Evolutionary conservation across 2,888 invertebrate species (phyloP).

Genomic region (Platycheirus albimanus): DNA sequence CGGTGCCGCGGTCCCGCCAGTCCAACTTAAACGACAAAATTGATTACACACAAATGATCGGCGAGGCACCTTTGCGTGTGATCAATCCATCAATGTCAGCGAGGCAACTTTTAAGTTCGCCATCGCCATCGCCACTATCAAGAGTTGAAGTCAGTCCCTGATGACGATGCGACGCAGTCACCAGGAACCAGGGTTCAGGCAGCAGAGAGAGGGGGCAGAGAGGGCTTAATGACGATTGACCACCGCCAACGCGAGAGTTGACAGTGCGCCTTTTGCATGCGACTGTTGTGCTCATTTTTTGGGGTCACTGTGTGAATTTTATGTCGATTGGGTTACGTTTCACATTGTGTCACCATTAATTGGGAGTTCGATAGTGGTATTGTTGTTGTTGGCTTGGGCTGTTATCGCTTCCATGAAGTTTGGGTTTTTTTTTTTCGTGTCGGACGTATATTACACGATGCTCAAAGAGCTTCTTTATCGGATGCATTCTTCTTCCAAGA

Average conservation of each 20-base stretch:
- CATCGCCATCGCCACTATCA: no score
- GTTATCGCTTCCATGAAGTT: conserved; percentile 15
- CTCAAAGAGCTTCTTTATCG: conserved; percentile 46
- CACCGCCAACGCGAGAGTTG: conserved; percentile 59
- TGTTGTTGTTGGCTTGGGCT: conserved; percentile 2
- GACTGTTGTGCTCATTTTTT: conserved; percentile 8
- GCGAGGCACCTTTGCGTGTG: conserved; percentile 59
- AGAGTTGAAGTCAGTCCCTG: no score
- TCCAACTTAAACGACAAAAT: conserved; percentile 46
- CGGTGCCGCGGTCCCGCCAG: no score
- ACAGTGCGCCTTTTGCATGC: conserved; percentile 22
- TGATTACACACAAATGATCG: conserved; percentile 64
- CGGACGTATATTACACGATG: conserved; percentile 18
- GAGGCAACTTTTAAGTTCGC: conserved; percentile 15
- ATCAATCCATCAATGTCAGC: conserved; percentile 67
- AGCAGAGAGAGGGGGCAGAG: not conserved
- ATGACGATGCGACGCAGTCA: not conserved
- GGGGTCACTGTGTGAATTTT: conserved; percentile 32
- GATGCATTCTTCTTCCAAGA: conserved; percentile 51
- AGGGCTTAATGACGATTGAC: conserved; percentile 37
- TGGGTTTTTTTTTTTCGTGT: no score
- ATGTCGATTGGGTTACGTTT: conserved; percentile 22
- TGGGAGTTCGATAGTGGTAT: conserved; percentile 39
- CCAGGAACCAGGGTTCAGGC: not conserved
- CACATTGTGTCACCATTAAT: conserved; percentile 55